Conservation (phyloP, 1,140 invertebrate genomes). For the Rhopalosiphum padi region DNA sequence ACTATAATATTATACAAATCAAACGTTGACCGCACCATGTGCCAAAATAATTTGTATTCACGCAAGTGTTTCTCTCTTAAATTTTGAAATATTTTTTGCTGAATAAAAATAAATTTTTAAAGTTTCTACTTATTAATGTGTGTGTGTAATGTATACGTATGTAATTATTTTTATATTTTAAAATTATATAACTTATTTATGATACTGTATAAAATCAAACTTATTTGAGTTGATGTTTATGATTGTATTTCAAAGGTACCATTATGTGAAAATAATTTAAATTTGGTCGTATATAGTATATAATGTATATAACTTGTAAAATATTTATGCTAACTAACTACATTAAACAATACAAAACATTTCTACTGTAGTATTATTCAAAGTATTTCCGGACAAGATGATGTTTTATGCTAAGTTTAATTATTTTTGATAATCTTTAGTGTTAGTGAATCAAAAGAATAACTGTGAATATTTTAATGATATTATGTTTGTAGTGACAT, state of each 20-base stretch:
- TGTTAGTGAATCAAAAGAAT: constrained; percentile 19
- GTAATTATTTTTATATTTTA: neutral
- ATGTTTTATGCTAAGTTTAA: neutral
- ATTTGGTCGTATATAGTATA: neutral
- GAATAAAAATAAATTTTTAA: neutral
- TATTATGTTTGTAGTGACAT: neutral
- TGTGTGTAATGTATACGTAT: neutral
- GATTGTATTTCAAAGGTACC: neutral
- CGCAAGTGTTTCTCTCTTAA: neutral
- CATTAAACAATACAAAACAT: neutral
- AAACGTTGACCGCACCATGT: neutral
- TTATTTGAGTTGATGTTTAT: neutral
- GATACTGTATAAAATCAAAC: neutral
- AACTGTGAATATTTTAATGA: neutral
- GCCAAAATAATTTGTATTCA: neutral
- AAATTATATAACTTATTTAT: neutral
- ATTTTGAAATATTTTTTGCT: neutral
- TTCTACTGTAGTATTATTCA: neutral
- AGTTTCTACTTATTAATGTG: neutral
- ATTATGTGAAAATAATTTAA: neutral
- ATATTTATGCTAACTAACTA: neutral
- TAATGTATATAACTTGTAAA: neutral
- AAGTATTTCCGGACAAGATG: neutral
- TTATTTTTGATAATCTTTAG: constrained; percentile 9
- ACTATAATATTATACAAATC: neutral